Conservation (phyloP, 2,797 vertebrate genomes). For the Mormyrops boulengeri region DNA sequence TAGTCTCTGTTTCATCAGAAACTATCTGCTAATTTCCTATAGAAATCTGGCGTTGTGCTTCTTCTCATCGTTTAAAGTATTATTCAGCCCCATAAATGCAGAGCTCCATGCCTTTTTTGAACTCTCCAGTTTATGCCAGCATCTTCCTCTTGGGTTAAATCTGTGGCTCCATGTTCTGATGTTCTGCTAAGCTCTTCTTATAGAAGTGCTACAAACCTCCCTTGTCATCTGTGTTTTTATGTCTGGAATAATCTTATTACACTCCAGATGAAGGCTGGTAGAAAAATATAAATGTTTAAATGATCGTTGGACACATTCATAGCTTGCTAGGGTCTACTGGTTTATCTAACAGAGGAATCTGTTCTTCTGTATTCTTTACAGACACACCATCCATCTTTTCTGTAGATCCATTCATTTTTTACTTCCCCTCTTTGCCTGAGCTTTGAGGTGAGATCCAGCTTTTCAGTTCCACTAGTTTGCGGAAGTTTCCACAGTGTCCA, state of each 20-base stretch:
- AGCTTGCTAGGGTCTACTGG: constrained; percentile 31
- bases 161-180: not conserved
- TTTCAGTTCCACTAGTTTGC: not conserved
- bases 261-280: constrained; percentile 13
- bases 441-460: not conserved
- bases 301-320: constrained; percentile 14
- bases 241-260: not conserved
- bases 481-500: not conserved
- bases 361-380: not conserved
- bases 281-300: not conserved
- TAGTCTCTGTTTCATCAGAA: not conserved
- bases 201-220: not conserved
- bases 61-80: not conserved
- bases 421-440: not conserved
- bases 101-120: not conserved
- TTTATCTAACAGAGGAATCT: constrained; percentile 6
- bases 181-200: not conserved
- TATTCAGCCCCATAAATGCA: not conserved
- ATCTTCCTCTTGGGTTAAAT: not conserved
- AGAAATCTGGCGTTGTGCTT: not conserved
- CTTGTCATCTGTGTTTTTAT: not conserved
- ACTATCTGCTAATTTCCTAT: not conserved
- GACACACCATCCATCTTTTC: not conserved
- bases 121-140: not conserved
- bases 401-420: not conserved